phyloP scores from a whole-genome alignment of 1,140 invertebrate species.

The Drosophila sp. region DNA sequence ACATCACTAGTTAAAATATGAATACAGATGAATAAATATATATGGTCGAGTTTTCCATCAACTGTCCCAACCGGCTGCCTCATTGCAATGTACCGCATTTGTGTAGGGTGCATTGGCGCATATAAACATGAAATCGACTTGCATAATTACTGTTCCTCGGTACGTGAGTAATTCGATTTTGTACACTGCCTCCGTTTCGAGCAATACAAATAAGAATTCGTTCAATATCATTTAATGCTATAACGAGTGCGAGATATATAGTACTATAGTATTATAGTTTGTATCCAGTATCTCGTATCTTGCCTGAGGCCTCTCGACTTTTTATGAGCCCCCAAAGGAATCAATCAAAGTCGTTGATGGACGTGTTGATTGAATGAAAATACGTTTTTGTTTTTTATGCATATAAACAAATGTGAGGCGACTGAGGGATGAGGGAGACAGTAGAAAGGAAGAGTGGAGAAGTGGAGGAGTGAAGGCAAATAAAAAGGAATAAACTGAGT shows the following conservation, averaged over 20 bases:
- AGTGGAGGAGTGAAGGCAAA: too few relatives aligned
- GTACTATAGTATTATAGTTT: neutral
- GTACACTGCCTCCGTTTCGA: constrained; percentile 36
- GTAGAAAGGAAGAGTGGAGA: neutral
- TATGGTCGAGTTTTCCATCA: neutral
- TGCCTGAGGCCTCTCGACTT: constrained; percentile 40
- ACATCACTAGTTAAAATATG: too few relatives aligned
- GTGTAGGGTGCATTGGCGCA: constrained; percentile 33
- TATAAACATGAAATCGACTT: constrained; percentile 65
- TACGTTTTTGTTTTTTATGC: constrained; percentile 81
- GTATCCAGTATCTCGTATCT: neutral
- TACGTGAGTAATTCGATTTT: constrained; percentile 73
- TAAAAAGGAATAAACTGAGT: constrained; percentile 46
- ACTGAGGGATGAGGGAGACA: neutral
- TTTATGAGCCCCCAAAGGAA: constrained; percentile 81
- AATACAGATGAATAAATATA: neutral
- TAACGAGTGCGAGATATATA: constrained; percentile 8
- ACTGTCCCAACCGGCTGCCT: neutral
- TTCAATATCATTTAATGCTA: constrained; percentile 53
- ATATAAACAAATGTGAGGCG: constrained; percentile 75
- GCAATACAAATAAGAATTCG: constrained; percentile 33
- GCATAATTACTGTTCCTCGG: constrained; percentile 56
- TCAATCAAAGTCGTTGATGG: constrained; percentile 84
- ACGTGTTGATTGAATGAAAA: constrained; percentile 85
- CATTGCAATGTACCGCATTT: neutral